These are phyloP conservation scores for Sinonovacula constricta DNA, from an alignment of 1,140 invertebrate species.

Conservation along the genomic window DNA sequence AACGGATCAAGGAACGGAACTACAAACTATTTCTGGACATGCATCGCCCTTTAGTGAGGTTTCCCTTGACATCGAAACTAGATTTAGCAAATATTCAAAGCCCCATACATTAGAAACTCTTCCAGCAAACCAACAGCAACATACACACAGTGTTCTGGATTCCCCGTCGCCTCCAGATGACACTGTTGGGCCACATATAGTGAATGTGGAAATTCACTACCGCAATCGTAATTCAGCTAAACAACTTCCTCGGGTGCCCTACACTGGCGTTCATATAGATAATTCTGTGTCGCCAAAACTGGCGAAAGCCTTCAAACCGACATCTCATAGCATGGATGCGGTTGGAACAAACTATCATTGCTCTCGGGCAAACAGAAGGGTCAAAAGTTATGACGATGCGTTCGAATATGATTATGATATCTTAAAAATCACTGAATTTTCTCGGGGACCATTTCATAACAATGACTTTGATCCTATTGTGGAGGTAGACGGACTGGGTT, in stretches of 20 bases:
- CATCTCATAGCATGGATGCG: slow-evolving; percentile 38
- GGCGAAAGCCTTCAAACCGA: slow-evolving; percentile 9
- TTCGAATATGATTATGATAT: slow-evolving; percentile 74
- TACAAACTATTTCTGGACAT: no score
- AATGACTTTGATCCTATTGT: slow-evolving; percentile 73
- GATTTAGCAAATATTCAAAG: no score
- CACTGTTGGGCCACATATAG: slow-evolving; percentile 56
- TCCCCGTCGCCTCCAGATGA: slow-evolving; percentile 53
- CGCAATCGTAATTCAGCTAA: slow-evolving; percentile 19
- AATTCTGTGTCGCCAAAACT: slow-evolving; percentile 28
- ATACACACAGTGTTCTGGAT: slow-evolving; percentile 36
- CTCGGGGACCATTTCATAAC: slow-evolving; percentile 71
- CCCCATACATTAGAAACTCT: no score
- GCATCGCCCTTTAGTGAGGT: no score
- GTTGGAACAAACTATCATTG: background rate
- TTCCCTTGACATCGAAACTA: no score
- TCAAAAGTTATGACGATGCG: slow-evolving; percentile 73
- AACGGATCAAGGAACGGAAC: no score
- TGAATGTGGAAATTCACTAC: slow-evolving; percentile 70
- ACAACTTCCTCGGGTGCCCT: slow-evolving; percentile 19
- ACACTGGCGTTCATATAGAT: no score
- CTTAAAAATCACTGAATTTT: slow-evolving; percentile 75
- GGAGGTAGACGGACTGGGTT: slow-evolving; percentile 65
- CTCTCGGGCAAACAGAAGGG: slow-evolving; percentile 55
- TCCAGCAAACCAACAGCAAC: no score